These are phyloP conservation scores for Abrostola tripartita DNA, from an alignment of 2,888 invertebrate genomes.

Conservation along the genomic window DNA sequence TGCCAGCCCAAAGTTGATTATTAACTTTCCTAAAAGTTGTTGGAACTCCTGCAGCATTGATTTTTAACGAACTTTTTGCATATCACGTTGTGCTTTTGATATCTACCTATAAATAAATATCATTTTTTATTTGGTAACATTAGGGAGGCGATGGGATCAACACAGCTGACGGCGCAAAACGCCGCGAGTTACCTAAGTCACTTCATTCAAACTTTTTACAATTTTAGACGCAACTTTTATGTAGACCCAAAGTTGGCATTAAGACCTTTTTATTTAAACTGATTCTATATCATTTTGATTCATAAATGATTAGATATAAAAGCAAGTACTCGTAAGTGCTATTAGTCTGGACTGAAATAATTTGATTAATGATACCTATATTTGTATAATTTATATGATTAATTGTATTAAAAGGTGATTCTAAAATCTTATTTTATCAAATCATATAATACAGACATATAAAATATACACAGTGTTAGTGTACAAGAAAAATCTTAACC, in stretches of 20 bases:
- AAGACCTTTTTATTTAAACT: constrained; percentile 76
- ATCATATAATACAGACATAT: too few relatives aligned
- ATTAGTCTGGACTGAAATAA: too few relatives aligned
- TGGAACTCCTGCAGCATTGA: constrained; percentile 59
- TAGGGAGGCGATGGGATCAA: constrained; percentile 82
- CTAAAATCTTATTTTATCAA: too few relatives aligned
- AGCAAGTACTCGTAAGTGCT: too few relatives aligned
- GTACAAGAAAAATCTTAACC: too few relatives aligned
- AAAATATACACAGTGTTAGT: too few relatives aligned
- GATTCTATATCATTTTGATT: constrained; percentile 73
- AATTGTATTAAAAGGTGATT: too few relatives aligned
- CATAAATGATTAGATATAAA: constrained; percentile 55
- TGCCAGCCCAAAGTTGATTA: constrained; percentile 44
- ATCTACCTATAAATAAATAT: constrained; percentile 76
- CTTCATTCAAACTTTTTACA: constrained; percentile 85
- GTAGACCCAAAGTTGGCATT: constrained; percentile 77
- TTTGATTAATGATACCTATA: too few relatives aligned
- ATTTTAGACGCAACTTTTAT: constrained; percentile 80
- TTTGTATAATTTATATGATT: too few relatives aligned
- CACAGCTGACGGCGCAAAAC: constrained; percentile 83
- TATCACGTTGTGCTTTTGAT: constrained; percentile 65
- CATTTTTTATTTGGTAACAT: constrained; percentile 82
- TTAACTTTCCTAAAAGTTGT: constrained; percentile 56
- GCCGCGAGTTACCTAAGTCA: constrained; percentile 81
- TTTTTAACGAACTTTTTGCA: constrained; percentile 59